Conservation (phyloP, 1,140 invertebrate genomes). For the Drosophila tsacasi region DNA sequence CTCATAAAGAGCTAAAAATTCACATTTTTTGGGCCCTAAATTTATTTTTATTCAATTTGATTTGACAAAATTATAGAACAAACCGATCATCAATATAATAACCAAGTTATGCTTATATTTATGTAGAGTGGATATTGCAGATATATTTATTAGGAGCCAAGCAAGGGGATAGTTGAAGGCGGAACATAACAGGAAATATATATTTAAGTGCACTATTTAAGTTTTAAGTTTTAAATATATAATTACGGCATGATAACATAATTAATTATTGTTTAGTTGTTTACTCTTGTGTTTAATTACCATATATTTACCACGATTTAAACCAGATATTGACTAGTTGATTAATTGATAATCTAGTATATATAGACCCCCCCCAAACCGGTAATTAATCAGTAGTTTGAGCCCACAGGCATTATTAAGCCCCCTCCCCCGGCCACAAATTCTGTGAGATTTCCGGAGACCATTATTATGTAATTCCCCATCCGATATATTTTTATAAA, state of each 20-base stretch:
- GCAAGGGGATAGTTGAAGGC: not conserved
- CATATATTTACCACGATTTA: not conserved
- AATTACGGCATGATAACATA: not conserved
- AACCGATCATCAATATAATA: not conserved
- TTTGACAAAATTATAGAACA: not conserved
- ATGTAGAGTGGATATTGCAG: not conserved
- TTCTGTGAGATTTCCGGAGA: conserved; percentile 8
- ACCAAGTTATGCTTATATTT: not conserved
- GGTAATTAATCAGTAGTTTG: conserved; percentile 23
- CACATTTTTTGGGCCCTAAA: no score
- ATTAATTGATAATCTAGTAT: conserved; percentile 1
- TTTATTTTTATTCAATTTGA: not conserved
- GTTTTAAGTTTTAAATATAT: not conserved
- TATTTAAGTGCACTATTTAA: not conserved
- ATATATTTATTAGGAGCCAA: no score
- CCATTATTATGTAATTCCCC: conserved; percentile 42
- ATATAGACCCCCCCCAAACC: not conserved
- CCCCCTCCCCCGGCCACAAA: not conserved
- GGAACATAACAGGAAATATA: not conserved
- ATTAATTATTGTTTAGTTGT: not conserved
- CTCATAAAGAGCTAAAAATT: no score
- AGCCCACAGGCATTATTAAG: conserved; percentile 8
- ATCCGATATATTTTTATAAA: conserved; percentile 63
- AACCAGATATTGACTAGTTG: not conserved
- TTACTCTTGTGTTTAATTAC: not conserved